Percentiles rank a stretch among this genome's conserved stretches.
Evolutionary conservation across 1,140 invertebrate species (phyloP).

Genomic region (Brachionus sp.): DNA sequence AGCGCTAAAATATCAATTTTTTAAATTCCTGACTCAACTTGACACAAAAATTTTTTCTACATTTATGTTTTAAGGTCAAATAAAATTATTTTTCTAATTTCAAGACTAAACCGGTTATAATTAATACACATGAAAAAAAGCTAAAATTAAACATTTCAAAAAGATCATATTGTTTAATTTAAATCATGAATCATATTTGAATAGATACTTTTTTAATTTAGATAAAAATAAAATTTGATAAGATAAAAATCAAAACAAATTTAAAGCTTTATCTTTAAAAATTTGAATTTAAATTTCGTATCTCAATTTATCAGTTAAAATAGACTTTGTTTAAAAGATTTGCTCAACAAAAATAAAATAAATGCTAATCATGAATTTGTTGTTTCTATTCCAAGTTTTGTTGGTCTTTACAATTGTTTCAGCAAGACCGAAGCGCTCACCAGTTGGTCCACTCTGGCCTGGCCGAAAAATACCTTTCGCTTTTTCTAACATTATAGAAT

Average conservation of each 20-base stretch:
- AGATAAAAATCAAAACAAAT: neutral
- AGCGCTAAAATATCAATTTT: too few relatives aligned
- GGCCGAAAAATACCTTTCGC: slow-evolving; percentile 16
- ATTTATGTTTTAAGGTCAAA: too few relatives aligned
- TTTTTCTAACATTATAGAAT: slow-evolving; percentile 34
- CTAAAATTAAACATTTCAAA: too few relatives aligned
- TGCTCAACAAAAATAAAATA: too few relatives aligned
- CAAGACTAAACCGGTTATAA: too few relatives aligned
- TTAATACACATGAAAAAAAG: too few relatives aligned
- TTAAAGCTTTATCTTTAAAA: neutral
- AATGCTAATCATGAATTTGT: neutral
- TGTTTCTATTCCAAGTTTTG: neutral
- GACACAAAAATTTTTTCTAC: too few relatives aligned
- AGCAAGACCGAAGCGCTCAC: neutral
- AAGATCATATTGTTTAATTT: too few relatives aligned
- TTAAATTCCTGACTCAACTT: too few relatives aligned
- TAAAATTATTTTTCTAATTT: too few relatives aligned
- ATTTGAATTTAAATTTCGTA: neutral
- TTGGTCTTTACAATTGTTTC: neutral
- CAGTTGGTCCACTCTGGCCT: slow-evolving; percentile 33
- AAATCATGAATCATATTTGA: too few relatives aligned
- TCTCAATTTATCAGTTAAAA: neutral
- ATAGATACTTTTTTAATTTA: neutral
- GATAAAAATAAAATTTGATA: neutral
- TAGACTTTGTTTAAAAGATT: neutral